phyloP scores from a whole-genome alignment of 2,888 invertebrate genomes.

The Ornithoptera alexandrae region DNA sequence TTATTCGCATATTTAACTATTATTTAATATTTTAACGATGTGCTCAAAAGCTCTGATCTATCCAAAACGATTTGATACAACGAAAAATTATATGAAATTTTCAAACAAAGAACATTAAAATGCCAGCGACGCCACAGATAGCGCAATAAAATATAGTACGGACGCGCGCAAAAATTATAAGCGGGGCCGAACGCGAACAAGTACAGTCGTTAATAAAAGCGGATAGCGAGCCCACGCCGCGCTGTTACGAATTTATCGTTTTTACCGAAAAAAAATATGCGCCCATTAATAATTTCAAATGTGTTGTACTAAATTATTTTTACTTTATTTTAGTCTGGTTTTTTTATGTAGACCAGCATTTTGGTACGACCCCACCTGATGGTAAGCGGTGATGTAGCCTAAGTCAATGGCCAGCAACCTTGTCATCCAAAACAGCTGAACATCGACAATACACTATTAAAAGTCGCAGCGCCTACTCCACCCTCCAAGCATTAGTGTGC shows the following conservation, averaged over 20 bases:
- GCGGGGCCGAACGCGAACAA: slow-evolving; percentile 69
- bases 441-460: too few species aligned
- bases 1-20: too few species aligned
- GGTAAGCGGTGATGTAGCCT: too few species aligned
- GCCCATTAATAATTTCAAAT: slow-evolving; percentile 38
- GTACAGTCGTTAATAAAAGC: slow-evolving; percentile 76
- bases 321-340: neutral
- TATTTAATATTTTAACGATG: too few species aligned
- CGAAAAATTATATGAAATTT: slow-evolving; percentile 12
- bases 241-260: slow-evolving; percentile 72
- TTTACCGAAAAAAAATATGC: slow-evolving; percentile 68
- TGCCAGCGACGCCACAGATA: slow-evolving; percentile 39
- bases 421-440: too few species aligned
- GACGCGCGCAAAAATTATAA: slow-evolving; percentile 70
- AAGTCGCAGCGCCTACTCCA: too few species aligned
- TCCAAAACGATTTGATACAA: neutral
- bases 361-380: too few species aligned
- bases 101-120: slow-evolving; percentile 67
- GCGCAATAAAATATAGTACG: slow-evolving; percentile 68
- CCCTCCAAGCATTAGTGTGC: too few species aligned
- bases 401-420: too few species aligned
- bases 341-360: too few species aligned
- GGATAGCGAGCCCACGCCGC: slow-evolving; percentile 71
- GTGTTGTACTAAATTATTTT: slow-evolving; percentile 28
- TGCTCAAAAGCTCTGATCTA: too few species aligned